phyloP scores from a whole-genome alignment of 2,888 invertebrate species.

The Caenorhabditis zanzibari region DNA sequence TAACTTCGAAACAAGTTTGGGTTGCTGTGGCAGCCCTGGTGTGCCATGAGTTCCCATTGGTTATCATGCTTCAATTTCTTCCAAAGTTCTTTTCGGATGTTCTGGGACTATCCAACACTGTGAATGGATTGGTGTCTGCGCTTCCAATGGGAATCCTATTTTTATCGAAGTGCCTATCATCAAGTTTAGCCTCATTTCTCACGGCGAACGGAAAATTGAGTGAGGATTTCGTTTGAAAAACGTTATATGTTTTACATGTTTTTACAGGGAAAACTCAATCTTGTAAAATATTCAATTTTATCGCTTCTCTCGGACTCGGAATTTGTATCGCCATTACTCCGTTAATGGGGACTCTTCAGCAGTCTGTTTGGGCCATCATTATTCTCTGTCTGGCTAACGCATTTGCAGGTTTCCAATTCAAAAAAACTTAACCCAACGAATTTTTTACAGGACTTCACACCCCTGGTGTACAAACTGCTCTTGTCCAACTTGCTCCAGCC shows the following conservation, averaged over 20 bases:
- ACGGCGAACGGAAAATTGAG: conserved; percentile 66
- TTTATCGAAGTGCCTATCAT: conserved; percentile 79
- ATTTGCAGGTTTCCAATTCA: conserved; percentile 78
- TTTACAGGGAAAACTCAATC: conserved; percentile 71
- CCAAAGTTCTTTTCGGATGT: conserved; percentile 81
- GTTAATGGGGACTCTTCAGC: conserved; percentile 69
- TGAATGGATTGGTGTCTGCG: conserved; percentile 80
- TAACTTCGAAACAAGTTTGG: conserved; percentile 74
- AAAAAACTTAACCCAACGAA: background rate
- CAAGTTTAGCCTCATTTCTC: conserved; percentile 77
- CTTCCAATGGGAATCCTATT: conserved; percentile 80
- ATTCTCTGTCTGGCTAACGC: conserved; percentile 81
- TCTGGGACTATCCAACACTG: conserved; percentile 71
- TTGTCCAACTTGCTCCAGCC: conserved; percentile 82
- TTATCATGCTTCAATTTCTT: conserved; percentile 80
- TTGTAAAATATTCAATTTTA: conserved; percentile 74
- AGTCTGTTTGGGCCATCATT: conserved; percentile 72
- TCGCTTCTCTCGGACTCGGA: conserved; percentile 81
- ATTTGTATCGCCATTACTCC: conserved; percentile 80
- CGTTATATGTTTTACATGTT: background rate
- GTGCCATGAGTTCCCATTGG: conserved; percentile 82
- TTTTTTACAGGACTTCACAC: conserved; percentile 79
- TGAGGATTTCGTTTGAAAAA: conserved; percentile 5
- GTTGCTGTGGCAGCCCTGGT: conserved; percentile 80
- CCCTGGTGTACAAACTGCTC: conserved; percentile 82